Evolutionary conservation across 64 coral and sea anemone genomes (phyloP).

Genomic region (Montipora sp.): DNA sequence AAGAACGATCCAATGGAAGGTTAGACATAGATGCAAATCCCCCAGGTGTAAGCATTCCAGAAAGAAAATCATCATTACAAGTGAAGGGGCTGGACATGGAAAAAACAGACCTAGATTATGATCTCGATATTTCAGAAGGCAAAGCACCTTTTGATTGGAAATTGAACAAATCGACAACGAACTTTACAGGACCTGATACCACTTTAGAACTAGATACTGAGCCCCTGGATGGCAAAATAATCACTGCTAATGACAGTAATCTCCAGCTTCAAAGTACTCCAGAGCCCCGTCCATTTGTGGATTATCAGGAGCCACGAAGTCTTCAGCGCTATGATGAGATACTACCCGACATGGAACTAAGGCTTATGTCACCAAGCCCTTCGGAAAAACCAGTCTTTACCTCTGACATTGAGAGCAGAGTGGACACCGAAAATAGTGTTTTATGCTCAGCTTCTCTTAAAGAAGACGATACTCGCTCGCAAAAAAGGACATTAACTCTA

Average conservation of each 20-base stretch:
- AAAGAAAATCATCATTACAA: not conserved
- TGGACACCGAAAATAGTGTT: not conserved
- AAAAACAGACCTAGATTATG: not conserved
- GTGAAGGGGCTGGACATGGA: not conserved
- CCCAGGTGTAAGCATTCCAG: not conserved
- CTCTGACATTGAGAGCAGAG: not conserved
- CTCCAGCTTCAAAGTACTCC: slow-evolving; percentile 19
- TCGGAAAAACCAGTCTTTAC: not conserved
- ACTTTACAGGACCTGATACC: not conserved
- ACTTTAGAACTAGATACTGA: not conserved
- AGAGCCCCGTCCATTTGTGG: not conserved
- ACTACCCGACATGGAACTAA: slow-evolving; percentile 32
- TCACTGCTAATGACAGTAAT: not conserved
- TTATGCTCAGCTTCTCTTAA: slow-evolving; percentile 28
- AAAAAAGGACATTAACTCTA: not conserved
- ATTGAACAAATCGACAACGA: slow-evolving; percentile 4
- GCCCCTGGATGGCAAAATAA: not conserved
- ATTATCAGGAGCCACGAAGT: slow-evolving; percentile 7
- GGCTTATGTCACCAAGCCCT: not conserved
- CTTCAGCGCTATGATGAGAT: slow-evolving; percentile 46
- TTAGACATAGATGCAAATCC: not conserved
- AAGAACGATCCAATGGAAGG: not conserved
- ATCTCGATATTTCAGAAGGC: not conserved
- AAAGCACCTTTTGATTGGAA: slow-evolving; percentile 4
- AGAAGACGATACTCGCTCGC: not conserved